phyloP scores from a whole-genome alignment of 2,113 vertebrate species.

The Oryctolagus cuniculus region mOryCun1.1 NC_091442.1:53195501-53196000 shows the following conservation, averaged over 20 bases:
- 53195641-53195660: background rate
- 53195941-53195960: background rate
- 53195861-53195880: conserved; percentile 23
- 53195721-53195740: background rate
- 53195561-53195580: background rate
- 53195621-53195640: background rate
- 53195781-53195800: no score
- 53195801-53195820: no score
- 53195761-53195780: no score
- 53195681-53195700: conserved; percentile 16
- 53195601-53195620: background rate
- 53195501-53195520: background rate
- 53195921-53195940: background rate
- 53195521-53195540: background rate
- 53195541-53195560: background rate
- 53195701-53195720: background rate
- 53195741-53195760: no score
- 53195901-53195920: background rate
- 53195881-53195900: conserved; percentile 21
- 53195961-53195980: conserved; percentile 32
- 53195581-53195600: conserved; percentile 19
- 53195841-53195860: conserved; percentile 28
- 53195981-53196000: background rate
- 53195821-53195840: background rate
- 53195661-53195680: background rate